Percentiles rank a stretch among this genome's conserved stretches.
These are phyloP conservation scores for Chesias legatella DNA, from an alignment of 2,888 invertebrate species.

Conservation along the genomic window DNA sequence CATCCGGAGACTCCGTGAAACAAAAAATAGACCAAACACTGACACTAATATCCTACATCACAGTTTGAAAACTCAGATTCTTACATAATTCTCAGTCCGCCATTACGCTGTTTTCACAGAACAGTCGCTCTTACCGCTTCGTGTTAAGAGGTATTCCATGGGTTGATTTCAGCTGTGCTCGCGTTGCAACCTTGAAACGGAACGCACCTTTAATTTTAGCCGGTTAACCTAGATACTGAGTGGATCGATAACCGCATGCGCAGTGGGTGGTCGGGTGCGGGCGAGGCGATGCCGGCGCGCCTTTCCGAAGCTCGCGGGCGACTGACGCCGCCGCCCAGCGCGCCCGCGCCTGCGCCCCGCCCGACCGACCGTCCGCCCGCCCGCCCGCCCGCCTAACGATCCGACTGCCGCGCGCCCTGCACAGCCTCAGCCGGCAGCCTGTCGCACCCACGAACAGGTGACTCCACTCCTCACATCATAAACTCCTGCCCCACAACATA, in stretches of 20 bases:
- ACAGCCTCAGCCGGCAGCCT: slow-evolving; percentile 10
- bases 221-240: slow-evolving; percentile 76
- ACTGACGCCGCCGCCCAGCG: slow-evolving; percentile 42
- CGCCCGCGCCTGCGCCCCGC: slow-evolving; percentile 31
- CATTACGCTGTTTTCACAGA: slow-evolving; percentile 57
- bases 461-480: slow-evolving; percentile 13
- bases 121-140: slow-evolving; percentile 53
- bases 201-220: slow-evolving; percentile 80
- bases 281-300: slow-evolving; percentile 41
- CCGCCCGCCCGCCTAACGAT: slow-evolving; percentile 40
- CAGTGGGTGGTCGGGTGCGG: slow-evolving; percentile 52
- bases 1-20: slow-evolving; percentile 48
- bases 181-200: slow-evolving; percentile 75
- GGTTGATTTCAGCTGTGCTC: slow-evolving; percentile 72
- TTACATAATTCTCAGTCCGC: slow-evolving; percentile 73
- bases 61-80: slow-evolving; percentile 52
- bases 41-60: slow-evolving; percentile 46
- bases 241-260: slow-evolving; percentile 75
- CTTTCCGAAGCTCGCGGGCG: slow-evolving; percentile 47
- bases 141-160: slow-evolving; percentile 47
- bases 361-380: slow-evolving; percentile 40
- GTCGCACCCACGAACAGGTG: slow-evolving; percentile 32
- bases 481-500: too few species aligned
- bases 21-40: slow-evolving; percentile 28
- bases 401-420: slow-evolving; percentile 26